phyloP scores from a whole-genome alignment of 2,113 vertebrate genomes.

The Chlamydotis undulata region DNA sequence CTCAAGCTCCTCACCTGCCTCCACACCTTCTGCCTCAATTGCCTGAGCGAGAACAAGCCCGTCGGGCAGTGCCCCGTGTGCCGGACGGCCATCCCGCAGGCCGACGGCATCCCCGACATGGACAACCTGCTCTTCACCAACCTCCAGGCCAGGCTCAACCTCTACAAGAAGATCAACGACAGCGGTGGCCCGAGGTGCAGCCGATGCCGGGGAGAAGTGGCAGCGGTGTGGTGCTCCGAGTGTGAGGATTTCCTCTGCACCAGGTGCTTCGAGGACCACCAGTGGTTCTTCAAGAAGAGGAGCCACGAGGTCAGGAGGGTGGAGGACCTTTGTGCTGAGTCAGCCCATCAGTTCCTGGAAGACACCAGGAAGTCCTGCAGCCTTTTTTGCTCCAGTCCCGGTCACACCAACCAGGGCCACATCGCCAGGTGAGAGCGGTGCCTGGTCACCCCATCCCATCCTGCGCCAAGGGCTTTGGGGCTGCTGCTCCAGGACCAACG shows the following conservation, averaged over 20 bases:
- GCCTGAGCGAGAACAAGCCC: background rate
- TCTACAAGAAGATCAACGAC: background rate
- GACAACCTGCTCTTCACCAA: constrained; percentile 66
- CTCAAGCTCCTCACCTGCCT: constrained; percentile 71
- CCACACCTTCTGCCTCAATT: constrained; percentile 60
- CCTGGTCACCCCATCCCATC: background rate
- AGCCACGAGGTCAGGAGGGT: constrained; percentile 51
- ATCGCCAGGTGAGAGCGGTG: background rate
- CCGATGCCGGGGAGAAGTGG: background rate
- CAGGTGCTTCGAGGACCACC: constrained; percentile 67
- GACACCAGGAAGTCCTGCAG: constrained; percentile 43
- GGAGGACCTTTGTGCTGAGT: constrained; percentile 35
- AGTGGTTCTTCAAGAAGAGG: constrained; percentile 73
- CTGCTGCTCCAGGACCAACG: background rate
- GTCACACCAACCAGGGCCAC: constrained; percentile 23
- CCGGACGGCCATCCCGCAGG: background rate
- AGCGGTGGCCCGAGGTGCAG: background rate
- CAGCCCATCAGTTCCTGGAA: constrained; percentile 55
- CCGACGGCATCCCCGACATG: fast-evolving
- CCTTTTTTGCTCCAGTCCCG: constrained; percentile 69
- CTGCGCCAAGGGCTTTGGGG: background rate
- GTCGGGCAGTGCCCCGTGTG: constrained; percentile 34
- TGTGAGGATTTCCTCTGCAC: constrained; percentile 71
- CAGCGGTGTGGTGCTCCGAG: constrained; percentile 68
- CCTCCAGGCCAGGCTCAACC: constrained; percentile 23